Conservation (phyloP, 2,797 vertebrate genomes). For the Chiroxiphia lanceolata region DNA sequence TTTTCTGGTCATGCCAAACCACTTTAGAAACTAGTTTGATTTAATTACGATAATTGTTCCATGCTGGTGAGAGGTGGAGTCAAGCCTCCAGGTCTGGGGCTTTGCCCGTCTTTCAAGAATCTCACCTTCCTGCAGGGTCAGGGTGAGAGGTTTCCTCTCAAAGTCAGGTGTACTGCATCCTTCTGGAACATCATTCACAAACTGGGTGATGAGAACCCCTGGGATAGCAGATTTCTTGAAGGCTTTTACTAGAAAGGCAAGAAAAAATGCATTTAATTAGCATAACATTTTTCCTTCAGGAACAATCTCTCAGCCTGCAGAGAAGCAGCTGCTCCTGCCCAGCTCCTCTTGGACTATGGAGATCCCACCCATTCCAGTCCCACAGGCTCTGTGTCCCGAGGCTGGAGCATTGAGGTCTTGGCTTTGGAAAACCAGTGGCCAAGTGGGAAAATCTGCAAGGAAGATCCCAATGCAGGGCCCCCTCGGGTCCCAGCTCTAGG, state of each 20-base stretch:
- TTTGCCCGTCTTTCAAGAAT: not conserved
- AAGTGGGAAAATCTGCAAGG: not conserved
- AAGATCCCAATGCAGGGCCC: not conserved
- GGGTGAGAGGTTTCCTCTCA: constrained; percentile 74
- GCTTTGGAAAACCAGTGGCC: not conserved
- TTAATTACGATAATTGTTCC: not conserved
- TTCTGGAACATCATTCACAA: constrained; percentile 76
- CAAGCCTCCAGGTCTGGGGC: not conserved
- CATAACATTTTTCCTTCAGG: not conserved
- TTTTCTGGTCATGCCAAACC: not conserved
- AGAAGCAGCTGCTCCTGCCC: not conserved
- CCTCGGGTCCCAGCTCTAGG: accelerated
- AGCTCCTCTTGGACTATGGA: not conserved
- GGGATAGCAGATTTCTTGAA: constrained; percentile 77
- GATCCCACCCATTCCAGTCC: not conserved
- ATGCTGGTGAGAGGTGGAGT: not conserved
- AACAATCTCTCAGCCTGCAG: not conserved
- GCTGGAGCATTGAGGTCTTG: not conserved
- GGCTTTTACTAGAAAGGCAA: constrained; percentile 51
- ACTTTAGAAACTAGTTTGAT: not conserved
- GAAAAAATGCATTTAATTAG: not conserved
- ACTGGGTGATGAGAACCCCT: constrained; percentile 81
- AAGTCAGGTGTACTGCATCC: constrained; percentile 85
- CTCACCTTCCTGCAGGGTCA: constrained; percentile 83
- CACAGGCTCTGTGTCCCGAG: not conserved